phyloP scores from a whole-genome alignment of 2,888 invertebrate species.

The Tromatobia lineatoria region DNA sequence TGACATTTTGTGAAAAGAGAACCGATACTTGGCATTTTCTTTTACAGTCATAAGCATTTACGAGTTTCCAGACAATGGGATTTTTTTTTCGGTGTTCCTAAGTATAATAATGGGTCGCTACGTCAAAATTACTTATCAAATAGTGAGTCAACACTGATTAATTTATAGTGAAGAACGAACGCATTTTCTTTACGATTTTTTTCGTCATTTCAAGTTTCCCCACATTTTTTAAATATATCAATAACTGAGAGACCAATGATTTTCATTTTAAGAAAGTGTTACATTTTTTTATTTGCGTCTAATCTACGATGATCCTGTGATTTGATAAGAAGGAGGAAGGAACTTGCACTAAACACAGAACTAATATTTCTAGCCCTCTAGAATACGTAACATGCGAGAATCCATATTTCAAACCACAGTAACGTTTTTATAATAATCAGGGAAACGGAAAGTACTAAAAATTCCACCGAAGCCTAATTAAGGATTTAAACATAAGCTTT shows the following conservation, averaged over 20 bases:
- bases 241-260: neutral
- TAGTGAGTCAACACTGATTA: neutral
- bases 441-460: neutral
- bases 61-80: neutral
- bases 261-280: neutral
- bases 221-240: neutral
- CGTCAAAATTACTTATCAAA: neutral
- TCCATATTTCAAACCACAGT: constrained; percentile 26
- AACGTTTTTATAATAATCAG: constrained; percentile 21
- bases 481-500: neutral
- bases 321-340: neutral
- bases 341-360: constrained; percentile 23
- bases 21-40: neutral
- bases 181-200: neutral
- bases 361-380: constrained; percentile 38
- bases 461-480: neutral
- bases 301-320: neutral
- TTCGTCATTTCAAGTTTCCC: neutral
- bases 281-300: neutral
- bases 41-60: constrained; percentile 46
- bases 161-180: neutral
- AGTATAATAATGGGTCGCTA: neutral
- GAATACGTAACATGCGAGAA: constrained; percentile 58
- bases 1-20: constrained; percentile 41
- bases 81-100: constrained; percentile 16